Conservation (phyloP, 2,888 invertebrate species). For the Drosophila flavopinicola region DNA sequence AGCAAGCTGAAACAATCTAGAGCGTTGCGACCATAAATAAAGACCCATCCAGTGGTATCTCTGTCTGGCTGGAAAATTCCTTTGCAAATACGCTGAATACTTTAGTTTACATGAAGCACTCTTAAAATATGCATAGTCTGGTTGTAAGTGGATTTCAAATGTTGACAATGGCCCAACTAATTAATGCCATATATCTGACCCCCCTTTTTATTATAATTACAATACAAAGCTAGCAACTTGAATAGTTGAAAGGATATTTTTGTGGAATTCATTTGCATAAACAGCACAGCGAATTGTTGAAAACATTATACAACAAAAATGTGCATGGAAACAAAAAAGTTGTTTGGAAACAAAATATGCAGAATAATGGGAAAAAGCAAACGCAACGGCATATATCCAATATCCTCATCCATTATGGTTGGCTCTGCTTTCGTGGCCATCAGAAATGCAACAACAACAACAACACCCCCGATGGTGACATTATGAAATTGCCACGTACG, state of each 20-base stretch:
- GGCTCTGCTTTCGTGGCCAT: conserved; percentile 27
- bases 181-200: conserved; percentile 47
- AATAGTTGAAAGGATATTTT: conserved; percentile 23
- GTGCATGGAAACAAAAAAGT: conserved; percentile 29
- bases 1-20: conserved; percentile 32
- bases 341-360: conserved; percentile 8
- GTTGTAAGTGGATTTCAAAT: conserved; percentile 25
- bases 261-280: conserved; percentile 63
- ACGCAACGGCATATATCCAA: conserved; percentile 17
- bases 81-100: conserved; percentile 6
- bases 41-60: conserved; percentile 19
- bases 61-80: background rate
- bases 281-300: conserved; percentile 38
- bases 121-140: conserved; percentile 14
- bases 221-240: conserved; percentile 14
- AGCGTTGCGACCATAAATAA: conserved; percentile 46
- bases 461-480: conserved; percentile 14
- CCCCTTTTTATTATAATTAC: conserved; percentile 32
- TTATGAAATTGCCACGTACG: conserved; percentile 35
- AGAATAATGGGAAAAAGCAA: background rate
- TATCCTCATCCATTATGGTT: conserved; percentile 12
- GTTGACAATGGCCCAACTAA: conserved; percentile 39
- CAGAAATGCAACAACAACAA: conserved; percentile 24
- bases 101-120: conserved; percentile 8
- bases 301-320: conserved; percentile 32